A percentile compares a stretch with the other conserved stretches of the same genome.
Conservation (phyloP, 2,888 invertebrate genomes). For the Allacma fusca region DNA sequence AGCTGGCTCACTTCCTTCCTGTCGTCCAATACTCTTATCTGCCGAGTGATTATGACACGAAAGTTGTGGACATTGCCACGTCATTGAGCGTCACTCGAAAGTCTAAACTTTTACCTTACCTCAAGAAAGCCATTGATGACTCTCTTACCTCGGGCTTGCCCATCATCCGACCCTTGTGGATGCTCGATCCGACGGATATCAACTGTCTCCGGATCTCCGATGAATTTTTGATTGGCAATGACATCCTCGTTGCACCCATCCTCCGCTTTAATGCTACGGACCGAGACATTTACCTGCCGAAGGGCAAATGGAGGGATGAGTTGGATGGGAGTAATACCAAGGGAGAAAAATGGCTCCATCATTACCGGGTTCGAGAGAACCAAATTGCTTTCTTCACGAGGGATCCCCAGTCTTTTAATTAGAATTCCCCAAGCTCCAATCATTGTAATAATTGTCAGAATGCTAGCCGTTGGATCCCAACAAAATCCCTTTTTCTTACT, state of each 20-base stretch:
- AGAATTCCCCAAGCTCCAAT: not conserved
- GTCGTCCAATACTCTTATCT: conserved; percentile 89
- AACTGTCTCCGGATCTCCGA: conserved; percentile 80
- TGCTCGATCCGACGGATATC: conserved; percentile 81
- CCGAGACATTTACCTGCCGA: conserved; percentile 84
- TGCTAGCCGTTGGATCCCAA: too few species aligned
- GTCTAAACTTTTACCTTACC: conserved; percentile 72
- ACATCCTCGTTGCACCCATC: conserved; percentile 89
- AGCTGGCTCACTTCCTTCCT: conserved; percentile 88
- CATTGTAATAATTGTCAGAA: too few species aligned
- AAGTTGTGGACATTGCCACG: conserved; percentile 79
- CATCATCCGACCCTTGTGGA: conserved; percentile 88
- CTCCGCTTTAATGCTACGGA: conserved; percentile 74
- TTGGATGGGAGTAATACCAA: conserved; percentile 85
- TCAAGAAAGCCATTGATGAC: conserved; percentile 79
- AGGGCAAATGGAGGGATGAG: conserved; percentile 92
- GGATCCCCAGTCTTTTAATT: not conserved
- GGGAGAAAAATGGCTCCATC: conserved; percentile 90
- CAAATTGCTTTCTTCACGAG: conserved; percentile 84
- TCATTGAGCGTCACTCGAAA: conserved; percentile 75
- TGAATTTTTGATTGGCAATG: conserved; percentile 89
- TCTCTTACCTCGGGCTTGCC: conserved; percentile 83
- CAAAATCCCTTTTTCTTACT: too few species aligned
- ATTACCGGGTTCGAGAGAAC: conserved; percentile 80
- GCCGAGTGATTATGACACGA: conserved; percentile 86